Evolutionary conservation across 2,113 vertebrate species (phyloP), one percentile per base, ranked within the genome.

Genomic region (Gnathonemus longibarbis): DNA sequence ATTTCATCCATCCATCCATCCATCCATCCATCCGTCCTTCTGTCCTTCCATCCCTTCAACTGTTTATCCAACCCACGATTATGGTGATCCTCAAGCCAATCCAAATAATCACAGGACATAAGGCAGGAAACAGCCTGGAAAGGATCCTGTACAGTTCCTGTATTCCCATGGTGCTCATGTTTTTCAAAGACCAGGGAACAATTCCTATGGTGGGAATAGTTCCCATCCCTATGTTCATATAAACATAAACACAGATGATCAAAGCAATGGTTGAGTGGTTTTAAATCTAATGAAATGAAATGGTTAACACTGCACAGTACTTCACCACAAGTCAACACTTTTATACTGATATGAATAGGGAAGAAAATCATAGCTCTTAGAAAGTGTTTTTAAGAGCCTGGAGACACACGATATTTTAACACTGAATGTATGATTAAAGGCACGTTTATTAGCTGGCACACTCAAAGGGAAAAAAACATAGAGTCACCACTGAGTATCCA

Each of bases 351-450:
- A 89, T 50, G 48, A 77, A 50, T 21, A 5, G 50, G 50, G 31
- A 87, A 50, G 85, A 19, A 74, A 70, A 74, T 90, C 58, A 87
- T 46, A 53, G 84, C 27, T 90, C n/a, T 85, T 49, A 90, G 45
- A 11, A 87, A 52, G 31, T 62, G 39, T 84, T 84, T 46, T 53
- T 87, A 50, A 90, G 70, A 88, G 85, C 15, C 24, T 52, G 84
- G 46, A 88, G 89, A 86, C 84, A 56, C n/a, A 62, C 24, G 58
- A 53, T 48, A 90, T 88, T 84, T 84, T 24, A 62, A 56, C 39
- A 90, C 31, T 19, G 52, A 90, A 39, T 84, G 85, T 66, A 56
- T 77, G 48, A 90, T 87, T 53, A 90, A 80, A 88, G 89, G 31
- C 35, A 39, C 45, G 24, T 83, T 89, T 83, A 83, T 89, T 84